A percentile compares a stretch with the other conserved stretches of the same genome.
Conservation (phyloP, 2,113 vertebrate genomes). For the Heterotilapia buettikoferi region DNA sequence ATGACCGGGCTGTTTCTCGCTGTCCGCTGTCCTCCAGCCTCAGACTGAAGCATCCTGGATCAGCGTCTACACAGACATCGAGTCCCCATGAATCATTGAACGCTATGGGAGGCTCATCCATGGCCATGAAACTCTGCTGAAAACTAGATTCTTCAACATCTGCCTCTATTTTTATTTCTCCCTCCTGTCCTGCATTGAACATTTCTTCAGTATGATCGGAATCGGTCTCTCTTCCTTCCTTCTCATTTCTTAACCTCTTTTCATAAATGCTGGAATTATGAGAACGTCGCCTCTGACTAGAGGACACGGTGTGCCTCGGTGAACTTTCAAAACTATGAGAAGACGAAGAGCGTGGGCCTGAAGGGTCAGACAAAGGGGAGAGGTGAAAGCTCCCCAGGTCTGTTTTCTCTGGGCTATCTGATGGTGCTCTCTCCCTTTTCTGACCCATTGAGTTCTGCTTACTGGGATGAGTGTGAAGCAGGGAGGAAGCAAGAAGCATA, state of each 20-base stretch:
- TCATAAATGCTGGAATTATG: not conserved
- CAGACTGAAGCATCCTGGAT: conserved; percentile 57
- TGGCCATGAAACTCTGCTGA: conserved; percentile 58
- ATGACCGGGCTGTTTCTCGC: not conserved
- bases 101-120: conserved; percentile 68
- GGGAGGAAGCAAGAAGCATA: not conserved
- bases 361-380: conserved; percentile 5
- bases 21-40: conserved; percentile 57
- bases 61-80: not conserved
- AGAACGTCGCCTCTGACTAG: not conserved
- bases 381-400: conserved; percentile 11
- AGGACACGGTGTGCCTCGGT: not conserved
- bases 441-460: not conserved
- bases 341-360: not conserved
- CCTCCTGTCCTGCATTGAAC: conserved; percentile 52
- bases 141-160: not conserved
- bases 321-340: not conserved
- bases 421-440: not conserved
- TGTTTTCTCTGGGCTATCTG: not conserved
- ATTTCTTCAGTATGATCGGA: conserved; percentile 13
- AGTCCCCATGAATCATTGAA: conserved; percentile 71
- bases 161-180: conserved; percentile 14
- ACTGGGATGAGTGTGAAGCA: not conserved
- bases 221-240: not conserved
- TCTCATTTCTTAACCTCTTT: not conserved